These are phyloP conservation scores for Rambutsinella grinnellia DNA, from an alignment of 2,888 invertebrate genomes.

Conservation along the genomic window DNA sequence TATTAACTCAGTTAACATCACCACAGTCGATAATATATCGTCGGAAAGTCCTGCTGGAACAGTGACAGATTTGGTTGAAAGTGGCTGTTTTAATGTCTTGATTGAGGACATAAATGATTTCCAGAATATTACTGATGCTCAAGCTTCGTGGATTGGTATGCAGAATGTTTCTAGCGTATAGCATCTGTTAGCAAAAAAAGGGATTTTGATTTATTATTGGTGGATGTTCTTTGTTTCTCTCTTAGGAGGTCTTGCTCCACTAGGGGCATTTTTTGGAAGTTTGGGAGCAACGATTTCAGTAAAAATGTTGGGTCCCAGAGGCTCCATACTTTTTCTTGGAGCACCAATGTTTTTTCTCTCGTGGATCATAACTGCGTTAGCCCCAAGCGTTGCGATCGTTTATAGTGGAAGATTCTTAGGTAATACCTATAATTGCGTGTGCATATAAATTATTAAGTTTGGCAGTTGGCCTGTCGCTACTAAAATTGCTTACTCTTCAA, in stretches of 20 bases:
- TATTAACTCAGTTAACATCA: not conserved
- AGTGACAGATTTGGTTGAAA: no score
- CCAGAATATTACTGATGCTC: conserved; percentile 42
- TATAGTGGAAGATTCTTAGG: conserved; percentile 57
- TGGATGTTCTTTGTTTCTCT: not conserved
- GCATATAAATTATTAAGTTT: not conserved
- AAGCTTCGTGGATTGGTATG: conserved; percentile 62
- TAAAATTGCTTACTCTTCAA: not conserved
- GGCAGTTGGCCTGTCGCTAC: not conserved
- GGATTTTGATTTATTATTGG: no score
- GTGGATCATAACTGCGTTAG: conserved; percentile 58
- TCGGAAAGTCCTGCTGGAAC: not conserved
- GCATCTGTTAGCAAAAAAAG: no score
- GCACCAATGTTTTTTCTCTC: conserved; percentile 51
- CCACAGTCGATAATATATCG: not conserved
- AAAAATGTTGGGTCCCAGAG: conserved; percentile 55
- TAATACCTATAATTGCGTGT: no score
- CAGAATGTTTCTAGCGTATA: no score
- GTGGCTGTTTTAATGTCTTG: conserved; percentile 6
- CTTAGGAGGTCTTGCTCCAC: conserved; percentile 58
- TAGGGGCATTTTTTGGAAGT: conserved; percentile 61
- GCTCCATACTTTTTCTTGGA: conserved; percentile 52
- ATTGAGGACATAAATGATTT: conserved; percentile 21
- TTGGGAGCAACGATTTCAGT: conserved; percentile 48
- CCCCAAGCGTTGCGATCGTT: conserved; percentile 40